Evolutionary conservation across 2,113 vertebrate species (phyloP).

Genomic region (Arothron firmamentum): DNA sequence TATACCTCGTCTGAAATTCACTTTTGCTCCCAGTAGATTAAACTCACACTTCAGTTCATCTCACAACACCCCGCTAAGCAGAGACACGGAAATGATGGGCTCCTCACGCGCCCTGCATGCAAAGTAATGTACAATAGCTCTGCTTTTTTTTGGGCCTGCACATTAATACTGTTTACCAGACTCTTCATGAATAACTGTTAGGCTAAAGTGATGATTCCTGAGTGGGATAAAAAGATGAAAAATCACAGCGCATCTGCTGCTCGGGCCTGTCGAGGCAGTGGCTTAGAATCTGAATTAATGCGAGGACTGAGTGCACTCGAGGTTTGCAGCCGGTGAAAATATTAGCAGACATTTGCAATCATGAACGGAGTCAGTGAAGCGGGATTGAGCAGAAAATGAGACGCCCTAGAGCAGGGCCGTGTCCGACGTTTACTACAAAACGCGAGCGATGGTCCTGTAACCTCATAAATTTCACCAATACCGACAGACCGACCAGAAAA

Average conservation of each 20-base stretch:
- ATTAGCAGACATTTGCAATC: conserved; percentile 12
- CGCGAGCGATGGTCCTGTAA: too few relatives aligned
- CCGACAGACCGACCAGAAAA: too few relatives aligned
- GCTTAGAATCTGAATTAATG: conserved; percentile 27
- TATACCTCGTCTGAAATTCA: conserved; percentile 49
- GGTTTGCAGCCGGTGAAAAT: conserved; percentile 8
- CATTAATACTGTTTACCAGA: conserved; percentile 35
- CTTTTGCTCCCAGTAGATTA: conserved; percentile 62
- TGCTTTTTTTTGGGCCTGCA: background rate
- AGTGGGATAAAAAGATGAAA: background rate
- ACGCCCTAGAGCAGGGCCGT: too few relatives aligned
- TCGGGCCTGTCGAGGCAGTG: background rate
- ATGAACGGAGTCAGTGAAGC: conserved; percentile 7
- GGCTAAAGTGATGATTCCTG: background rate
- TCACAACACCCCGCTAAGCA: conserved; percentile 46
- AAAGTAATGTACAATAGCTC: conserved; percentile 19
- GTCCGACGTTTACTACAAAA: too few relatives aligned
- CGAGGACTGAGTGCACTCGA: conserved; percentile 21
- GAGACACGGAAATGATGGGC: conserved; percentile 33
- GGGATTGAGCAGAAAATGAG: background rate
- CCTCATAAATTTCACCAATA: too few relatives aligned
- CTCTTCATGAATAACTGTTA: conserved; percentile 13
- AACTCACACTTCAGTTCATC: conserved; percentile 59
- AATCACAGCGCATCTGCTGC: conserved; percentile 1
- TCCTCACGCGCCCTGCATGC: conserved; percentile 33